phyloP scores from a whole-genome alignment of 2,888 invertebrate genomes.

The Pharmacophagus antenor region DNA sequence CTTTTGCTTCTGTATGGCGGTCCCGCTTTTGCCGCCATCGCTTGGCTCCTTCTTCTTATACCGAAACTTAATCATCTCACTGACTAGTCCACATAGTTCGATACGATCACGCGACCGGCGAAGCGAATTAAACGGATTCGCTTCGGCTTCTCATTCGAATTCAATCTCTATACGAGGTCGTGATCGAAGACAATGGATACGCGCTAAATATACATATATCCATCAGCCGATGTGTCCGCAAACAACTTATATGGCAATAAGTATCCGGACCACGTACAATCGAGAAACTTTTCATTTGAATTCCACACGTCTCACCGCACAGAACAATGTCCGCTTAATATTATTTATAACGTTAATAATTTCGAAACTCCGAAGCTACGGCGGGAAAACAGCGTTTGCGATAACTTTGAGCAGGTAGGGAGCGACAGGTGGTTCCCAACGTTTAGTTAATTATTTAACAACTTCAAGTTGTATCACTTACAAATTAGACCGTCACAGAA shows the following conservation, averaged over 20 bases:
- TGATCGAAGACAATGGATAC: conserved; percentile 62
- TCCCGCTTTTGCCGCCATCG: conserved; percentile 53
- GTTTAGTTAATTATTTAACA: conserved; percentile 41
- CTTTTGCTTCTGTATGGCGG: conserved; percentile 72
- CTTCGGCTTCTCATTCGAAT: conserved; percentile 45
- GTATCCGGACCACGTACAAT: conserved; percentile 67
- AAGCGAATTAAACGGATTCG: conserved; percentile 43
- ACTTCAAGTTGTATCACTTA: conserved; percentile 47
- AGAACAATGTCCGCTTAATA: conserved; percentile 46
- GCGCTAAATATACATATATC: conserved; percentile 64
- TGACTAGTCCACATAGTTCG: conserved; percentile 60
- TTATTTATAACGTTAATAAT: conserved; percentile 19
- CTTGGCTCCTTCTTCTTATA: conserved; percentile 82
- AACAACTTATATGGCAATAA: conserved; percentile 66
- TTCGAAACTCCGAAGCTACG: conserved; percentile 40
- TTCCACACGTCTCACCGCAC: conserved; percentile 49
- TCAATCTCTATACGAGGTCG: conserved; percentile 53
- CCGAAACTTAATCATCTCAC: conserved; percentile 84
- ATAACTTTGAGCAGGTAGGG: conserved; percentile 38
- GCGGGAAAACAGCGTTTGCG: conserved; percentile 65
- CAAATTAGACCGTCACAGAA: conserved; percentile 42
- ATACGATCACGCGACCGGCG: conserved; percentile 43
- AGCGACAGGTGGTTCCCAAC: conserved; percentile 56
- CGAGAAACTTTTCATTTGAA: conserved; percentile 63
- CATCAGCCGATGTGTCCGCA: conserved; percentile 46